phyloP scores from a whole-genome alignment of 2,888 invertebrate species.

The Pogonocherus hispidulus region DNA sequence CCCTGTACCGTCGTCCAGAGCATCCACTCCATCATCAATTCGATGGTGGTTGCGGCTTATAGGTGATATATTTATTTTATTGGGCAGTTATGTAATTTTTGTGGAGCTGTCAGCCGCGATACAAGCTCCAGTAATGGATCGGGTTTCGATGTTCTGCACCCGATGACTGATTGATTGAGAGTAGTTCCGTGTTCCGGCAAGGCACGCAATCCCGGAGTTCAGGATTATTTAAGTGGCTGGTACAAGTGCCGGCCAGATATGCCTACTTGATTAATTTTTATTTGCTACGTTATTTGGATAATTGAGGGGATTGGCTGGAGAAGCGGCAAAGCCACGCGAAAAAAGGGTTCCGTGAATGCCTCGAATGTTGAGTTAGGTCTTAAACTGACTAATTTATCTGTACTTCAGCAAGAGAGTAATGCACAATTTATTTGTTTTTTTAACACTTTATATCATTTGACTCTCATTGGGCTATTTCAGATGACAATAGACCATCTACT shows the following conservation, averaged over 20 bases:
- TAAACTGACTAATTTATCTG: background rate
- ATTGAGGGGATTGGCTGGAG: constrained; percentile 28
- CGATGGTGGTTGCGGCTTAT: constrained; percentile 19
- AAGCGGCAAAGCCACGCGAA: background rate
- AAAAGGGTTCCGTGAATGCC: background rate
- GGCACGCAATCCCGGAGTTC: constrained; percentile 55
- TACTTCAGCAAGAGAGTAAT: background rate
- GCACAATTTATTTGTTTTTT: background rate
- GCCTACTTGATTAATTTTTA: constrained; percentile 43
- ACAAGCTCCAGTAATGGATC: constrained; percentile 54
- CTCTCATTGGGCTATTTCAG: no score
- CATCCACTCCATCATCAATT: constrained; percentile 37
- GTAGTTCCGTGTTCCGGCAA: constrained; percentile 55
- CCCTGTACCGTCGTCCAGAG: constrained; percentile 9
- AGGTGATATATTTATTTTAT: constrained; percentile 48
- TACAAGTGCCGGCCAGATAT: constrained; percentile 57
- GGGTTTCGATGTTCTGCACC: constrained; percentile 52
- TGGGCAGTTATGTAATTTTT: constrained; percentile 47
- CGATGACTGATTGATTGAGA: constrained; percentile 59
- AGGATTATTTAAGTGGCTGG: constrained; percentile 58
- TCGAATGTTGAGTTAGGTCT: no score
- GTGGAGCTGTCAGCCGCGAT: constrained; percentile 43
- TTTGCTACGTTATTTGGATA: constrained; percentile 41
- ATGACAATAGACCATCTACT: no score
- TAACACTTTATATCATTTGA: no score